Base-by-base conservation (phyloP, 64 coral and sea anemone genomes). In the Actinia equina region DNA sequence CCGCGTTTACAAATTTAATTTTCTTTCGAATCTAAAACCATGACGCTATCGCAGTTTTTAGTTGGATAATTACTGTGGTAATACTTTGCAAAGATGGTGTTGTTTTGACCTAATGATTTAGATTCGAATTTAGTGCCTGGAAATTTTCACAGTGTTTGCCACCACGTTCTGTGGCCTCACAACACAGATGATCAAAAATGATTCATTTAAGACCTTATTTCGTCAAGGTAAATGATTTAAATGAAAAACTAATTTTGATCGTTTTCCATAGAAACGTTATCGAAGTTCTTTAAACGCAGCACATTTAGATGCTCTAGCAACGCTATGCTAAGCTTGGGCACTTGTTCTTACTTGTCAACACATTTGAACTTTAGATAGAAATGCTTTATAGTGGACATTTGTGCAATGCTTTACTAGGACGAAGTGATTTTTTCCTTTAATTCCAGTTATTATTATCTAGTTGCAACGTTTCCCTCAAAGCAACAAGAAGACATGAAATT, bases 231-330 rank as follows among this genome's bases (percentile, higher is more conserved):
- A 69, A 69, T 69, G 19, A 26, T 23, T 69, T 69, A 23, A 69
- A 60, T 5, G 30, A 8, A 69, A 7, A 20, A 69, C 4, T 20
- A 13, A 74, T 27, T 30, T 74, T 9, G 5, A 74, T 74, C 26
- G 23, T 74, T 74, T 74, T 10, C 69, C 23, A 30, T 37, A 41
- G 69, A 74, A 74, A 74, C 69, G 69, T 74, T 74, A 74, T 74
- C 25, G 69, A 74, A 13, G 69, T 74, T 74, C 20, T 74, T 27
- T 74, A 74, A 41, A 74, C 26, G 25, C 27, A 13, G 69, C 69
- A 74, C 3, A 74, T 42, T 74, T 11, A 41, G 7, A 74, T 27
- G 23, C 69, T 74, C 14, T 74, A 25, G 2, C 69, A 30, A 41
- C 26, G 10, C 69, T 74, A 30, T 26, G 18, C 22, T 22, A 65